Base-by-base conservation (phyloP, 2,797 vertebrate genomes). In the Hydrolagus colliei region DNA sequence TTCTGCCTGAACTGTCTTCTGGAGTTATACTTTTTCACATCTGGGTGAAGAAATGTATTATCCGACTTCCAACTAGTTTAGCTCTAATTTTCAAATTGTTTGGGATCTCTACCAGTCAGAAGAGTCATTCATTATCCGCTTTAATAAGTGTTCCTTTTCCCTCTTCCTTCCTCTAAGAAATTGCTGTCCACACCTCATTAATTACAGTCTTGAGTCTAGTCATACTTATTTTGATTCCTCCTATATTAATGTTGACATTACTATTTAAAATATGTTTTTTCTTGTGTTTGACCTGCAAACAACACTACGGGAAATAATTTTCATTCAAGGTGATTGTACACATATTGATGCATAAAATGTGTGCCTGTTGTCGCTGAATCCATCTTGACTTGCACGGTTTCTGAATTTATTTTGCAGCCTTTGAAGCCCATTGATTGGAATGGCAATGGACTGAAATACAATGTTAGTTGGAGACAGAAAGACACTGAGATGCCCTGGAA, bases 361-460 rank as follows among this genome's bases (percentile, higher is more conserved):
- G 41, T 6, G 41, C 41, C 41, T 52, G 41, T 80, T 80, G 62
- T 12, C 32, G 20, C 16, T 11, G 16, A 68, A 35, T 4, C 65
- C 9, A 41, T 52, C 6, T 52, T 52, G 41, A 52, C 79, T n/a
- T 59, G 32, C 11, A 18, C 14, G 12, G 18, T 76, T 32, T 87
- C 4, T 84, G 59, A 84, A 72, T 0, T 80, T 90, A 14, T 90
- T 61, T 87, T 86, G 1, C 89, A 99, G 98, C 96, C 97, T 0
- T 82, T 99, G 92, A 93, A 92, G 75, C 92, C 95, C 22, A 85
- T 94, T 77, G 96, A 99, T 86, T 94, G 94, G 89, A 98, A 97
- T 0, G 97, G 96, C 1, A 97, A 97, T 0, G 96, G 96, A 18
- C 91, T 99, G 90, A 96, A 97, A 91, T 99, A 99, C 88, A 96